Conservation (phyloP, 2,113 vertebrate genomes). For the Dicaeum eximium region DNA sequence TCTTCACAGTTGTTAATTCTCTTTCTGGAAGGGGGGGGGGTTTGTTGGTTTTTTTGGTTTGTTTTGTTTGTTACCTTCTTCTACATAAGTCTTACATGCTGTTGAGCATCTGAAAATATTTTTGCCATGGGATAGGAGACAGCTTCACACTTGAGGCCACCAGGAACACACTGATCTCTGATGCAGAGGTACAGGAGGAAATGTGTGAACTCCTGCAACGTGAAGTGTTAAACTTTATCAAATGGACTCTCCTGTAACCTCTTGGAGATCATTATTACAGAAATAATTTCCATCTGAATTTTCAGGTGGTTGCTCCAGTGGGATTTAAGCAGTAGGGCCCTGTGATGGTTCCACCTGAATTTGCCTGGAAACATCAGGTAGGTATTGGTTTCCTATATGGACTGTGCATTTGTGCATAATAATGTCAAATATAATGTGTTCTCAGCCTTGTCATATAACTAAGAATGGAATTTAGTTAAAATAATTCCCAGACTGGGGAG, state of each 20-base stretch:
- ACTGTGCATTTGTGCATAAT: neutral
- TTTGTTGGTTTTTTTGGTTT: neutral
- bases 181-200: neutral
- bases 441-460: neutral
- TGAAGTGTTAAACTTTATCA: constrained; percentile 45
- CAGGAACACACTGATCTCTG: neutral
- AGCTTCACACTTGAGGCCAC: neutral
- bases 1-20: neutral
- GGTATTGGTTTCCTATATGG: neutral
- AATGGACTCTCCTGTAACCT: constrained; percentile 18
- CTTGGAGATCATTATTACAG: constrained; percentile 16
- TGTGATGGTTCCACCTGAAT: neutral
- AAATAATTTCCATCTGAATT: constrained; percentile 47
- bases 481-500: neutral
- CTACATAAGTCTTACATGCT: neutral
- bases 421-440: neutral
- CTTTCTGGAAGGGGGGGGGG: neutral
- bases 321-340: neutral
- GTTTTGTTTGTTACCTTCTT: neutral
- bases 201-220: neutral
- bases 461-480: neutral
- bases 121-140: neutral
- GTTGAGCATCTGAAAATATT: neutral
- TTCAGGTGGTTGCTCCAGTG: neutral
- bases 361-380: neutral